Evolutionary conservation across 1,140 invertebrate genomes (phyloP).

Genomic region (Temnothorax nylanderi): DNA sequence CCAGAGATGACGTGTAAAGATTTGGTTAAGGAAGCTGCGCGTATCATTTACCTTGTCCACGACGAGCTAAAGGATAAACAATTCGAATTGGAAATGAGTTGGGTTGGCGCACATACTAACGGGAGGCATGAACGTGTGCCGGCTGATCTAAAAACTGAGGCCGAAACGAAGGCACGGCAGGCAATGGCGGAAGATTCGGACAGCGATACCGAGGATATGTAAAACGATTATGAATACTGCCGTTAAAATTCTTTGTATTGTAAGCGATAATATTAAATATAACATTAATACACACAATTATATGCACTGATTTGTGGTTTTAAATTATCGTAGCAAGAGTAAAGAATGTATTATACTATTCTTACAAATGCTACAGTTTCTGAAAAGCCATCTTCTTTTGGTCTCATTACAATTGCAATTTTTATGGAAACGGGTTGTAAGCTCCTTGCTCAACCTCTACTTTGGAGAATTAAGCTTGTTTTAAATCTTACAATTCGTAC

Average conservation of each 20-base stretch:
- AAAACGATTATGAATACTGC: slow-evolving; percentile 63
- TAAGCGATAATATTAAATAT: slow-evolving; percentile 64
- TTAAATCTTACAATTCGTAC: neutral
- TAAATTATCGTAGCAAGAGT: slow-evolving; percentile 24
- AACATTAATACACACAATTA: slow-evolving; percentile 48
- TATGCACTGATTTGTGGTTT: slow-evolving; percentile 4
- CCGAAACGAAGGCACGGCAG: slow-evolving; percentile 93
- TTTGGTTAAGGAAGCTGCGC: slow-evolving; percentile 97
- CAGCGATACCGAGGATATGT: slow-evolving; percentile 93
- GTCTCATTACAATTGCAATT: neutral
- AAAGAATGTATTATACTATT: slow-evolving; percentile 22
- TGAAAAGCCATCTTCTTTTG: neutral
- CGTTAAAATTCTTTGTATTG: slow-evolving; percentile 64
- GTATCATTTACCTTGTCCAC: slow-evolving; percentile 98
- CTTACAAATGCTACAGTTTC: neutral
- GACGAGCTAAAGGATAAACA: slow-evolving; percentile 99
- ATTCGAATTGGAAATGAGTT: slow-evolving; percentile 98
- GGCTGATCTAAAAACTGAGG: slow-evolving; percentile 88
- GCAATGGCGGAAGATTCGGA: slow-evolving; percentile 94
- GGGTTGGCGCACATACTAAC: slow-evolving; percentile 95
- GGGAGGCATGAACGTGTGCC: slow-evolving; percentile 92
- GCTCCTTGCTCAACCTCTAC: neutral
- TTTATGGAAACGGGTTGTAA: neutral
- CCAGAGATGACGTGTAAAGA: slow-evolving; percentile 94
- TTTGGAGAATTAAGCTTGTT: neutral